phyloP scores from a whole-genome alignment of 1,140 invertebrate species.

The Charaxes varanes region DNA sequence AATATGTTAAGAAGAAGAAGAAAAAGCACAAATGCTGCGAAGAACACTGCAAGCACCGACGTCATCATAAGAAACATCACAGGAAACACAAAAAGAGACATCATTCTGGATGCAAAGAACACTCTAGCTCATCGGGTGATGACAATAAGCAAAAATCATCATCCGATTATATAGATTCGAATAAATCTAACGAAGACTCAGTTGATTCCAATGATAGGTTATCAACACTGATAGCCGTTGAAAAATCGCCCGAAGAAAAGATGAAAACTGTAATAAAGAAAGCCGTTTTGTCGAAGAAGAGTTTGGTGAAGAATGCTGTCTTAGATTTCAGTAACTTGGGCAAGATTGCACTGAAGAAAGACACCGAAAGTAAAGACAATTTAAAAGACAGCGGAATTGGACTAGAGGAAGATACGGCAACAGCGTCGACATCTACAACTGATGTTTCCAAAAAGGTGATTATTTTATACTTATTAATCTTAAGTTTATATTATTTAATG shows the following conservation, averaged over 20 bases:
- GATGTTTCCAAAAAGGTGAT: conserved; percentile 54
- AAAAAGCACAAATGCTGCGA: conserved; percentile 83
- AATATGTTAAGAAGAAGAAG: conserved; percentile 78
- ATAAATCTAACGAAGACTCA: conserved; percentile 64
- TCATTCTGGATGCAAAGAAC: conserved; percentile 88
- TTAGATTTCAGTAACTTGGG: conserved; percentile 59
- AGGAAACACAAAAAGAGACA: conserved; percentile 86
- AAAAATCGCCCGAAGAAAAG: conserved; percentile 60
- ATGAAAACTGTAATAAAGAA: conserved; percentile 68
- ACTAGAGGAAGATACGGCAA: conserved; percentile 51
- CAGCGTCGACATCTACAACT: conserved; percentile 33
- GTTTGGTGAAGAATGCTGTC: conserved; percentile 54
- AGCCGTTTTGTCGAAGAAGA: conserved; percentile 55
- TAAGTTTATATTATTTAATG: too few relatives aligned
- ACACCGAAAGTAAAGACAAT: conserved; percentile 51
- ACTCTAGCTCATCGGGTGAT: conserved; percentile 86
- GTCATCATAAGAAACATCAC: conserved; percentile 82
- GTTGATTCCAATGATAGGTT: conserved; percentile 57
- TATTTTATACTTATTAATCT: too few relatives aligned
- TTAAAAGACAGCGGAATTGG: conserved; percentile 58
- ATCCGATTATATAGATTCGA: conserved; percentile 56
- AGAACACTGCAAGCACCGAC: conserved; percentile 81
- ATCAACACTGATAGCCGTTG: conserved; percentile 59
- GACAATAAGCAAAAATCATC: conserved; percentile 81
- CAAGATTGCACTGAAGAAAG: conserved; percentile 43